These are phyloP conservation scores for Chelonus formosanus DNA, from an alignment of 2,888 invertebrate genomes.

Conservation along the genomic window DNA sequence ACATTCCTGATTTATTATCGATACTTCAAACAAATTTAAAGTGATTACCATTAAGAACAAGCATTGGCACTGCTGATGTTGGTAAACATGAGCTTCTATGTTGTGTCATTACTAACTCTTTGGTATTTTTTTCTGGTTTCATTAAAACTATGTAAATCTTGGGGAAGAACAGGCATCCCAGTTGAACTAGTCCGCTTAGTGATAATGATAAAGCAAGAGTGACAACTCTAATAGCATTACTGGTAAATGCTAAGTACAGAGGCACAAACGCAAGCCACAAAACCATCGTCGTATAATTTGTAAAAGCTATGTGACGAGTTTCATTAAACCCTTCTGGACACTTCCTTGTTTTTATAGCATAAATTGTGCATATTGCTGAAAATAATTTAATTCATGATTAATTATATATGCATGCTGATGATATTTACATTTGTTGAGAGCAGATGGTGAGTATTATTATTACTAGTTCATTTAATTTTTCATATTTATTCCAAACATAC, in stretches of 20 bases:
- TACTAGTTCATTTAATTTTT: no score
- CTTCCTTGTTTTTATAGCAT: constrained; percentile 69
- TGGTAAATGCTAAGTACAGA: constrained; percentile 67
- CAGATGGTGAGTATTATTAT: no score
- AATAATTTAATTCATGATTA: constrained; percentile 14
- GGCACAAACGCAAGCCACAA: constrained; percentile 70
- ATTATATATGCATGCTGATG: background rate
- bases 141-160: constrained; percentile 69
- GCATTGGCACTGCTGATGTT: constrained; percentile 50
- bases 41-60: constrained; percentile 52
- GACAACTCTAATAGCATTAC: constrained; percentile 66
- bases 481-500: no score
- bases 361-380: constrained; percentile 66
- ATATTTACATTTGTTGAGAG: no score
- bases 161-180: constrained; percentile 68
- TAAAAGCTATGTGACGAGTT: constrained; percentile 69
- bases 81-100: constrained; percentile 55
- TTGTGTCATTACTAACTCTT: constrained; percentile 68
- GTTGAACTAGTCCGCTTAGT: constrained; percentile 67
- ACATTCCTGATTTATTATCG: background rate
- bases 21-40: background rate
- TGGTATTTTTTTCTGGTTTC: constrained; percentile 70
- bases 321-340: constrained; percentile 71
- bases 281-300: constrained; percentile 69
- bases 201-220: constrained; percentile 68